These are phyloP conservation scores for Leucoma salicis DNA, from an alignment of 2,888 invertebrate species.

Conservation along the genomic window DNA sequence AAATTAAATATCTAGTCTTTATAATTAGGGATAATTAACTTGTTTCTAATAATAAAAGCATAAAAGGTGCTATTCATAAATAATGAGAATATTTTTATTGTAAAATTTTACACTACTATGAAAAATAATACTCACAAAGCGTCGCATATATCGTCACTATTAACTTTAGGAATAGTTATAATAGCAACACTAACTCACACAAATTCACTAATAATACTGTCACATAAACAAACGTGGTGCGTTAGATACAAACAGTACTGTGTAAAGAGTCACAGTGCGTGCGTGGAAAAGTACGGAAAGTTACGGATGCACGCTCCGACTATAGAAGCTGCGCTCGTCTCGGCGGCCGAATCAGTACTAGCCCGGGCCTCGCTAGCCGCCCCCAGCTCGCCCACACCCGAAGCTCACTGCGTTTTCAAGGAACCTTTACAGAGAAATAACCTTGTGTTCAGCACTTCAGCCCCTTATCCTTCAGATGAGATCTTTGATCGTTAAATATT, in stretches of 20 bases:
- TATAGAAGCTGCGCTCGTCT: constrained; percentile 44
- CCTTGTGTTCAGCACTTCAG: constrained; percentile 22
- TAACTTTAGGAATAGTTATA: constrained; percentile 26
- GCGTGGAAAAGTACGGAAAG: constrained; percentile 55
- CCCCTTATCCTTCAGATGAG: constrained; percentile 15
- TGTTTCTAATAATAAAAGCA: no score
- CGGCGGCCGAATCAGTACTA: constrained; percentile 56
- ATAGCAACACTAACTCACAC: constrained; percentile 32
- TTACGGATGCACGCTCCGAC: constrained; percentile 24
- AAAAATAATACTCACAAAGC: constrained; percentile 30
- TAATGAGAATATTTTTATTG: background rate
- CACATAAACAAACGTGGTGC: constrained; percentile 18
- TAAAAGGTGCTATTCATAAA: no score
- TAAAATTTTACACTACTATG: constrained; percentile 10
- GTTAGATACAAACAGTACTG: constrained; percentile 24
- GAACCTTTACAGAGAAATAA: constrained; percentile 25
- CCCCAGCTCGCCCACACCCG: constrained; percentile 26
- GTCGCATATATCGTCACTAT: constrained; percentile 23
- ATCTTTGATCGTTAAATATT: constrained; percentile 4
- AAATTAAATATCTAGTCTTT: no score
- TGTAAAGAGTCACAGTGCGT: constrained; percentile 30
- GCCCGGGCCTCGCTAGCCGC: constrained; percentile 46
- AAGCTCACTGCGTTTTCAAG: constrained; percentile 18
- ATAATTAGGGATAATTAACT: no score
- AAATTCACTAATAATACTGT: constrained; percentile 27